phyloP scores from a whole-genome alignment of 2,888 invertebrate species.

The Drosophila diplacantha region DNA sequence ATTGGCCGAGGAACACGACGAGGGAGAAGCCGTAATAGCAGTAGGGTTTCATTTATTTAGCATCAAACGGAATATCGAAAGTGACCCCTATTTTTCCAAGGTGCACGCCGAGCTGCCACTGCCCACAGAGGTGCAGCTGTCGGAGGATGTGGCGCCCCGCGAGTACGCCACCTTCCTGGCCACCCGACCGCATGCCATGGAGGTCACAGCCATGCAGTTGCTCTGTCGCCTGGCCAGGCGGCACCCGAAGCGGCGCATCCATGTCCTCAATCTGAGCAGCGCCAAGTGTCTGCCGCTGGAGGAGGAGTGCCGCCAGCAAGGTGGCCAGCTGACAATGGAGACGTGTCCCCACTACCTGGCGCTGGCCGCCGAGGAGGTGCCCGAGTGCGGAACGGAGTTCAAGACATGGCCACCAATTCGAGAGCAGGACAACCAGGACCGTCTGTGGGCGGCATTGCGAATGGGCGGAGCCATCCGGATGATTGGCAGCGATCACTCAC shows the following conservation, averaged over 20 bases:
- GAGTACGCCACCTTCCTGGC: constrained; percentile 82
- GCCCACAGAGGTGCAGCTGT: constrained; percentile 56
- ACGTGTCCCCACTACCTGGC: constrained; percentile 86
- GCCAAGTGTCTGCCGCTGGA: constrained; percentile 81
- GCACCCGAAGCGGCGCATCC: constrained; percentile 78
- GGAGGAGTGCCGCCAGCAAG: constrained; percentile 77
- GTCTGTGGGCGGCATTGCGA: constrained; percentile 82
- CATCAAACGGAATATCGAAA: neutral
- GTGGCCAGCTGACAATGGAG: constrained; percentile 82
- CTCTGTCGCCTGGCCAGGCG: constrained; percentile 80
- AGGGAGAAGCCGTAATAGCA: constrained; percentile 82
- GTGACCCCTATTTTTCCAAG: constrained; percentile 74
- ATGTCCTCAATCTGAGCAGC: constrained; percentile 84
- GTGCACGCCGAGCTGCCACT: constrained; percentile 85
- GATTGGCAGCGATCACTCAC: constrained; percentile 84
- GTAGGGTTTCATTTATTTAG: constrained; percentile 75
- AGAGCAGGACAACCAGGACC: constrained; percentile 81
- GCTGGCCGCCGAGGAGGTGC: constrained; percentile 82
- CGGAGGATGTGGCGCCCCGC: constrained; percentile 78
- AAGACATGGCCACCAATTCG: constrained; percentile 87
- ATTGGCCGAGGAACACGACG: constrained; percentile 79
- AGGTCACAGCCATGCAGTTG: constrained; percentile 82
- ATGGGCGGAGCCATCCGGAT: constrained; percentile 79
- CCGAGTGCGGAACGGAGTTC: constrained; percentile 82
- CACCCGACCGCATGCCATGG: constrained; percentile 83